Base-by-base conservation (phyloP, 1,140 invertebrate genomes). In the Drosophila albomicans region DNA sequence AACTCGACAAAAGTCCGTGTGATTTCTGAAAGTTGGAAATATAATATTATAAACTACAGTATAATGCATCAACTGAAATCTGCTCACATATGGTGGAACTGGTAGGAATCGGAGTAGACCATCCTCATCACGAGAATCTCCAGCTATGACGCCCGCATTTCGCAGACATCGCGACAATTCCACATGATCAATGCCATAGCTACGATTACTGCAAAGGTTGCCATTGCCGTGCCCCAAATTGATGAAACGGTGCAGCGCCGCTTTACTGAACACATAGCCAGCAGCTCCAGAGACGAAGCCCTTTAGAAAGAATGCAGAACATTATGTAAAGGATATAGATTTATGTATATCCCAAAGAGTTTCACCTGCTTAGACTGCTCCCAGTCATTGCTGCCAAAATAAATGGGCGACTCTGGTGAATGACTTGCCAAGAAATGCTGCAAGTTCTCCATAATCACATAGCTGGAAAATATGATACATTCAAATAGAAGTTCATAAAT, bases 251-350 rank as follows among this genome's bases (percentile, higher is more conserved):
- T 94, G 93, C 2, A 98, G 76, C 2, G 96, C 96, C 88, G 95
- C 95, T 43, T 94, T 94, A 82, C 98, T 99, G 46, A 99, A 92
- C 20, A 99, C 97, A 93, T 99, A 99, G 3, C 97, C 96, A 63
- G 96, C 96, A 4, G 97, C 97, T 6, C 97, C 98, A 84, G 97
- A 97, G 96, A 98, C 98, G 92, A 98, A 98, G 1, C 98, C 97
- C 93, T 98, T 16, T 10, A 54, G 38, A 20, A 25, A 6, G 20
- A 28, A 10, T 30, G 32, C 3, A 8, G 25, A 51, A 8, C 35
- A 38, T 28, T 28, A 10, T 2, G 1, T 4, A 1, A 46, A 7
- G 8, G 0, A 0, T 1, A 25, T 25, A 25, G 1, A 35, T 51
- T 38, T 10, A 43, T 15, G 0, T 5, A 32, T 0, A 13, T 30